Base-by-base conservation (phyloP, 1,140 invertebrate species). In the Drosophila pandora region DNA sequence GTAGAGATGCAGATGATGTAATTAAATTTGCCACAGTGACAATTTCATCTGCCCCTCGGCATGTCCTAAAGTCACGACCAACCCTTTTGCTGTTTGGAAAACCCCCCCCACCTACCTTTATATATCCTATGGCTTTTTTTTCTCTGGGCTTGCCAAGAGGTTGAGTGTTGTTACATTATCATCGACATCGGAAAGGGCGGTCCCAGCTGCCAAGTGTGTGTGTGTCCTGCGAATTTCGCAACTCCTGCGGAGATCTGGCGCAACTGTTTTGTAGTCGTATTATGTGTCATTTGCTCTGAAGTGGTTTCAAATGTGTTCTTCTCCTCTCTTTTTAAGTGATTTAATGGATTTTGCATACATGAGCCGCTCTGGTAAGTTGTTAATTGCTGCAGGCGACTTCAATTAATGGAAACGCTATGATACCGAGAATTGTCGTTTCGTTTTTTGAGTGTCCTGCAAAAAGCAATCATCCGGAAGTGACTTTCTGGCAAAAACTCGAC, bases 261-360 rank as follows among this genome's bases (percentile, higher is more conserved):
- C 62, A 54, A 81, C 64, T 82, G 79, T 61, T 90, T 79, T 85
- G 72, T 90, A 90, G 81, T 90, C 81, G 48, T 90, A 90, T 90
- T 90, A 76, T 82, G 64, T 90, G 87, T 90, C 85, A 90, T 59
- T 50, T 50, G 80, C 58, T 52, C 50, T 56, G 75, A 90, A 90
- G 81, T 87, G 72, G 53, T 76, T 80, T 85, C 84, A 71, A 84
- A 89, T 88, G 74, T 62, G 65, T 41, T 68, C 55, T 76, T 55
- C 52, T 64, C 60, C 49, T 23, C 45, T 30, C 58, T 74, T 76
- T 37, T 79, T 54, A 65, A 90, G 87, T 87, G 87, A 85, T 90
- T 90, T 90, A 90, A 90, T 90, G 87, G 79, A 90, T 90, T 90
- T 87, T 77, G 76, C 79, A 90, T 82, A 72, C 70, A 76, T 67